Evolutionary conservation across 1,140 invertebrate genomes (phyloP), one percentile per base, ranked within the genome.

Genomic region (Drosophila nigromelanica): DNA sequence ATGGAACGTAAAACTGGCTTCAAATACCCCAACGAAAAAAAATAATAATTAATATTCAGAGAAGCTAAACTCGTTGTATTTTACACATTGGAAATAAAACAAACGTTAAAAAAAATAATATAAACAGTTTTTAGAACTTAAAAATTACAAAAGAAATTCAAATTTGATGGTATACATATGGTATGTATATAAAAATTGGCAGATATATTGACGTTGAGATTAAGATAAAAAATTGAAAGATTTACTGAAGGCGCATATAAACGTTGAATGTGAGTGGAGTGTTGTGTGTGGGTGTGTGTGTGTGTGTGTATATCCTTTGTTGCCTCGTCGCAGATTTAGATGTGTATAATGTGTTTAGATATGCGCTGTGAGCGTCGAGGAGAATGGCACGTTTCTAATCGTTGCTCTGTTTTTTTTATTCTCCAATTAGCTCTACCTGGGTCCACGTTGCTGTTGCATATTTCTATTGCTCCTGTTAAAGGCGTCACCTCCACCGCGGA

Each of bases 391-490:
- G 15, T 39, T 11, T 27, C 37, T 52, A 52, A 48, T 12, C 11
- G 14, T 14, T 11, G 42, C 58, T 12, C 21, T 39, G n/a, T 18
- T 18, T 18, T 18, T 18, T 11, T n/a, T 42, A 15, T 27, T 33
- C 59, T 45, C 11, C 11, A 21, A 14, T 45, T 27, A 54, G 35
- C 56, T 69, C 80, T 59, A 75, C 48, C 58, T 63, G 48, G 50
- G 58, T 61, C 77, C 60, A 43, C 69, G 69, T 39, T 78, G 64
- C 52, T 58, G 70, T 24, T 82, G 69, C 37, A 59, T 21, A 39
- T 72, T 68, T 68, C 54, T 83, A 79, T 58, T 74, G 58, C 43
- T 73, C 66, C 62, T 75, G 73, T 61, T 64, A 21, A 47, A 64
- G 70, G 27, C 18, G 33, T 54, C 45, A 24, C 30, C 42, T 48